Evolutionary conservation across 2,797 vertebrate species (phyloP).

Genomic region (Pitangus sulphuratus): DNA sequence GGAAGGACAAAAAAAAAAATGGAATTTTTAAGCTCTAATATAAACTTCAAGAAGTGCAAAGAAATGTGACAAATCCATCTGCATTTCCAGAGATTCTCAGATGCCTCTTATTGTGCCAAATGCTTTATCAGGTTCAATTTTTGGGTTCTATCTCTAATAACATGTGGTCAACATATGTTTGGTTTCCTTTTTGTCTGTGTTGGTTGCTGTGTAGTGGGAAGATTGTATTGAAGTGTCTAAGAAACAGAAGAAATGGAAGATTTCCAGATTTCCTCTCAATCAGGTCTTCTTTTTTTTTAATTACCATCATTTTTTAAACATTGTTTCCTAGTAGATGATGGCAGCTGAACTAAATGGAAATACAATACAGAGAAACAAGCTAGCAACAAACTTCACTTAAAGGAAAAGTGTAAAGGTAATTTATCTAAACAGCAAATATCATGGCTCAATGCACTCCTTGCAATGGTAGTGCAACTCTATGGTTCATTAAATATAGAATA

Average conservation of each 20-base stretch:
- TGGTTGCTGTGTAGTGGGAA: neutral
- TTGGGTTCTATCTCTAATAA: neutral
- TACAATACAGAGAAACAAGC: neutral
- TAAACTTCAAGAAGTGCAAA: neutral
- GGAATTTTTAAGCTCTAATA: neutral
- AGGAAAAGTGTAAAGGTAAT: neutral
- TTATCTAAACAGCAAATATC: neutral
- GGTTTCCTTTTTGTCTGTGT: neutral
- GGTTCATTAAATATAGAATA: neutral
- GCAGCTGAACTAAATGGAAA: neutral
- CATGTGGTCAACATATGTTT: neutral
- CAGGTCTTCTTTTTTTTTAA: neutral
- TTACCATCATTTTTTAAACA: rapidly evolving
- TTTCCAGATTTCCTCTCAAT: neutral
- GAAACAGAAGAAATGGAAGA: neutral
- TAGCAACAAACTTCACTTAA: neutral
- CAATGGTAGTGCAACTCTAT: neutral
- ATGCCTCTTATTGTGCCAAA: neutral
- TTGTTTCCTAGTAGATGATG: neutral
- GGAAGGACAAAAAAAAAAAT: neutral
- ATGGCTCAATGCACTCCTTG: neutral
- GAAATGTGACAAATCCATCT: neutral
- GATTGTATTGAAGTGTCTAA: neutral
- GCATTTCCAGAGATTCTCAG: neutral
- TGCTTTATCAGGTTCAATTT: neutral